These are phyloP conservation scores for Gonioctena quinquepunctata DNA, from an alignment of 1,140 invertebrate species.

Conservation along the genomic window DNA sequence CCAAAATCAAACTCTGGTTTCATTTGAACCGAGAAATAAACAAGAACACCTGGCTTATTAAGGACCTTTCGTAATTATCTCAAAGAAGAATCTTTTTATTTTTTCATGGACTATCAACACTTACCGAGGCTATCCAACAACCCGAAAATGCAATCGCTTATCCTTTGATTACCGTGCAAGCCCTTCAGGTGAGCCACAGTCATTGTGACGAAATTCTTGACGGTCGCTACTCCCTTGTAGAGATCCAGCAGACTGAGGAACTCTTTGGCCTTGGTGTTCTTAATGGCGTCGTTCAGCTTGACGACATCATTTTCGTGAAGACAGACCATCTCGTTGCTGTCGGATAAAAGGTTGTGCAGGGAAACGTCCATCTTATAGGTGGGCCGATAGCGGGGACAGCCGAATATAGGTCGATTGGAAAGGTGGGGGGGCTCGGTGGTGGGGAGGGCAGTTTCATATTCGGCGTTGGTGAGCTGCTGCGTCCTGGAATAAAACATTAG, in stretches of 20 bases:
- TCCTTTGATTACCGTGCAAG: background rate
- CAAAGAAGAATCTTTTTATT: too few species aligned
- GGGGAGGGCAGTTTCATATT: background rate
- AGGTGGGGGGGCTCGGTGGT: background rate
- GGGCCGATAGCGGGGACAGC: background rate
- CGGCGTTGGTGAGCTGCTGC: too few species aligned
- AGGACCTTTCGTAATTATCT: too few species aligned
- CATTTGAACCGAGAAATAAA: too few species aligned
- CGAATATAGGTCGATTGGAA: conserved; percentile 2
- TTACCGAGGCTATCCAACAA: background rate
- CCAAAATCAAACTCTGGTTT: too few species aligned
- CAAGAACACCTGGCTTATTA: too few species aligned
- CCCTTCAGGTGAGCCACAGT: conserved; percentile 27
- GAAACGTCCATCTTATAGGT: conserved; percentile 22
- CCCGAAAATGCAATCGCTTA: background rate
- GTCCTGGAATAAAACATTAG: too few species aligned
- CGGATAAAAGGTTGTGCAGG: conserved; percentile 24
- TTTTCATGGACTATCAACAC: too few species aligned
- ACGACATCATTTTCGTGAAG: conserved; percentile 27
- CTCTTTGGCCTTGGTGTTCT: background rate
- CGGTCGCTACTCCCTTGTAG: conserved; percentile 22
- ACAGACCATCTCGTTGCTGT: conserved; percentile 13
- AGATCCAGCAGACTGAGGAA: conserved; percentile 22
- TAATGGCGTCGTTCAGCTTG: conserved; percentile 21
- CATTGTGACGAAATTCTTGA: conserved; percentile 33